Base-by-base conservation (phyloP, 2,113 vertebrate species). In the Numenius arquata region DNA sequence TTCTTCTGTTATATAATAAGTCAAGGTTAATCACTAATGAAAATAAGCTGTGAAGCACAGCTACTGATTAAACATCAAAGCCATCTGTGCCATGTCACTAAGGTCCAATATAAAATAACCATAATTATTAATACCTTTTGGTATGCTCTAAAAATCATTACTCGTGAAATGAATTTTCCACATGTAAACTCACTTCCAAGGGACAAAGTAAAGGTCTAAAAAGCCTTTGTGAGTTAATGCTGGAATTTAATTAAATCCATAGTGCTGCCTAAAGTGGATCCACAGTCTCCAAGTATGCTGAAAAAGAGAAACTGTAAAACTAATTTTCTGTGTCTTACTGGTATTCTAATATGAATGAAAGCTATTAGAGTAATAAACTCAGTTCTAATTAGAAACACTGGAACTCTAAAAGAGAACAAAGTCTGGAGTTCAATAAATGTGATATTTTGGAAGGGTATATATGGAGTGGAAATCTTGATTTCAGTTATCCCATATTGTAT, bases 51-150 rank as follows among this genome's bases (percentile, higher is more conserved):
- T 66, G 87, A 82, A 76, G 89, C n/a, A 82, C 56, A 89, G 75
- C 56, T 70, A 56, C 36, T 72, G 79, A 88, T 82, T 91, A 83
- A 93, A 88, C 94, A 92, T 93, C 89, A 85, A 45, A 90, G 80
- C 75, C 82, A 81, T 68, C 71, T 58, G 92, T 87, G 81, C 56
- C 48, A 30, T 85, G 83, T 78, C 86, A 82, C 73, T 56, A 59
- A 91, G 50, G 71, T 90, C 67, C 52, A 86, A 70, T 65, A 63
- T 87, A 72, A 94, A 87, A 94, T 90, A 93, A 86, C 59, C 81
- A 85, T 89, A 91, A 95, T 93, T 89, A 94, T 93, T 95, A 95
- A 91, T 78, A 76, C 18, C 63, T 95, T 83, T 71, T 77, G 55
- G 53, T 75, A 48, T 95, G 48, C 55, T 86, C 78, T 88, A 92